Percentiles rank a stretch among this genome's conserved stretches.
Conservation (phyloP, 2,797 vertebrate species). For the Rhinophrynus dorsalis region DNA sequence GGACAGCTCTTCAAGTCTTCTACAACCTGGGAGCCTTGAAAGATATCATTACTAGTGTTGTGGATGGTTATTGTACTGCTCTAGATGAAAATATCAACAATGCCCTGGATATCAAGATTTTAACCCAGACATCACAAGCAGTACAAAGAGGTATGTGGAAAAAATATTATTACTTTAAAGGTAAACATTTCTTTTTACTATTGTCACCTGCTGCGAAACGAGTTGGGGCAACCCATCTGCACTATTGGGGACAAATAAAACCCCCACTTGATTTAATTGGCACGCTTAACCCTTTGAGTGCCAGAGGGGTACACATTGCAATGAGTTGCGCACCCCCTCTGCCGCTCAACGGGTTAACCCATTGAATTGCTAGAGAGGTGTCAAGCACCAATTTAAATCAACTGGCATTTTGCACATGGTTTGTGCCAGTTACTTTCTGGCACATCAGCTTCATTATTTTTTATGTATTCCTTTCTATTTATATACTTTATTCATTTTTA, state of each 20-base stretch:
- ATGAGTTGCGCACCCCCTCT: no score
- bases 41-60: slow-evolving; percentile 79
- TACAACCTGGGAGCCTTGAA: slow-evolving; percentile 90
- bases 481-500: background rate
- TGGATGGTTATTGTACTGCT: slow-evolving; percentile 80
- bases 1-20: slow-evolving; percentile 95
- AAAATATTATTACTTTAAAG: slow-evolving; percentile 43
- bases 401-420: no score
- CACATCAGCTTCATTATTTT: slow-evolving; percentile 16
- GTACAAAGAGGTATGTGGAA: slow-evolving; percentile 75
- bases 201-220: slow-evolving; percentile 12
- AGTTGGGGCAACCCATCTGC: no score
- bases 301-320: no score
- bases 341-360: no score
- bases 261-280: no score
- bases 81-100: slow-evolving; percentile 83
- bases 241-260: no score
- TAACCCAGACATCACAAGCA: slow-evolving; percentile 82
- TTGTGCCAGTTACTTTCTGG: no score
- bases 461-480: slow-evolving; percentile 31
- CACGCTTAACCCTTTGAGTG: no score
- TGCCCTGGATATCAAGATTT: slow-evolving; percentile 88
- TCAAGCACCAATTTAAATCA: no score
- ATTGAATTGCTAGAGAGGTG: no score
- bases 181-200: background rate